Evolutionary conservation across 2,113 vertebrate genomes (phyloP), one percentile per base, ranked within the genome.

Genomic region (Progne subis): DNA sequence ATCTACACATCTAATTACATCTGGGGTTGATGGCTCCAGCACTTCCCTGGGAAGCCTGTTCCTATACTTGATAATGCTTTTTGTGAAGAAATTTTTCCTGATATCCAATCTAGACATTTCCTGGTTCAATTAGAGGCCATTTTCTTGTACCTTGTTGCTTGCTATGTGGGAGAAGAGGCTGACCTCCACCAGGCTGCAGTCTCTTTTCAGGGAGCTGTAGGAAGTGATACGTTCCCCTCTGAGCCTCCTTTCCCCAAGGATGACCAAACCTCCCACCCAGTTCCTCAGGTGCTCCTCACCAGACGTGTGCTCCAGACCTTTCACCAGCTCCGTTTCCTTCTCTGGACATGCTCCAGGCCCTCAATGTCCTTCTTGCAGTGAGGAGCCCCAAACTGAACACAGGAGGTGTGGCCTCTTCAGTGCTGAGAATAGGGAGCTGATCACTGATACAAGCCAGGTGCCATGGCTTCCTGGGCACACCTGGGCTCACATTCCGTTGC

Each of bases 81-180:
- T 19, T 4, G 6, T 43, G 44, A 59, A 50, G 17, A 67, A 9
- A 3, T 34, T 46, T 61, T 78, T 44, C 20, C 21, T 67, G 18
- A 31, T 31, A 44, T 39, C 20, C 18, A 39, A 1, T 84, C 20
- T 63, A 63, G 52, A 57, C 12, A 13, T 34, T 26, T 7, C 12
- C 21, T 57, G 10, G 18, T 32, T 20, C 9, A 37, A 9, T 56
- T 59, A 53, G 20, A 56, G 10, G 10, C 12, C 0, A 0, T 44
- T 61, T 88, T 18, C 26, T 43, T n/a, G 8, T 16, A 28, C 26
- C 31, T 46, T 76, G 5, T 25, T n/a, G 7, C 43, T 57, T 64
- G 21, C 21, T 61, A 10, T 0, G 1, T 26, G 53, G 34, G 4
- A n/a, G 47, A 31, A 34, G 50, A 53, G 25, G 11, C 25, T 0